Evolutionary conservation across 2,888 invertebrate genomes (phyloP), one percentile per base, ranked within the genome.

Genomic region (Octodonta nipae): DNA sequence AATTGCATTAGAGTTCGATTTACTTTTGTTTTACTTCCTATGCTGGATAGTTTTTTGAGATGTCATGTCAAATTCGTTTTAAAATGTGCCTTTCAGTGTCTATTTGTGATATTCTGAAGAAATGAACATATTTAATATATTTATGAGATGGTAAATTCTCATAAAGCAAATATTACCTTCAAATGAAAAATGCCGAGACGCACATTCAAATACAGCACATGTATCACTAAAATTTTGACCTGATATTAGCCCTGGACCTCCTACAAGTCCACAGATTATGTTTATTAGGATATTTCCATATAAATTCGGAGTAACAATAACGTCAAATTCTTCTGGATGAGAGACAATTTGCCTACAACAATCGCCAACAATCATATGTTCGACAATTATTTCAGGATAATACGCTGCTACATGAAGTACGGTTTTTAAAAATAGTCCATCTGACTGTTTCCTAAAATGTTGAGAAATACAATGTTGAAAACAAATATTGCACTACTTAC

Each of bases 201-300:
- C 55, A 4, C 55, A 48, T 41, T 61, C 61, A 38, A 59, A 60
- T 4, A 59, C 40, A 2, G 55, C 56, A 26, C 41, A 48, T 12
- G 37, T 22, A 6, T 51, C 41, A 8, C 58, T 54, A 30, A 46
- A 56, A 40, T 59, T 59, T 14, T 40, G 38, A 12, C 54, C 55
- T 4, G 54, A 45, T 28, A 46, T 44, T 13, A 58, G 36, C 11
- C 55, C 57, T 20, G 54, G 44, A 20, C 59, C 57, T 13, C 60
- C 58, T 1, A 45, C 43, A 16, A 58, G 30, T 2, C 58, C 59
- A 30, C 54, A 52, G 8, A 55, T 38, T 4, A 56, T 50, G 38
- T 54, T 56, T 2, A 50, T 46, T 3, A 58, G 27, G 11, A 55
- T 46, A 28, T 46, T 52, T 8, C 59, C 60, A 34, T 57, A 57